Evolutionary conservation across 2,888 invertebrate genomes (phyloP).

Genomic region (Harmothoe impar): DNA sequence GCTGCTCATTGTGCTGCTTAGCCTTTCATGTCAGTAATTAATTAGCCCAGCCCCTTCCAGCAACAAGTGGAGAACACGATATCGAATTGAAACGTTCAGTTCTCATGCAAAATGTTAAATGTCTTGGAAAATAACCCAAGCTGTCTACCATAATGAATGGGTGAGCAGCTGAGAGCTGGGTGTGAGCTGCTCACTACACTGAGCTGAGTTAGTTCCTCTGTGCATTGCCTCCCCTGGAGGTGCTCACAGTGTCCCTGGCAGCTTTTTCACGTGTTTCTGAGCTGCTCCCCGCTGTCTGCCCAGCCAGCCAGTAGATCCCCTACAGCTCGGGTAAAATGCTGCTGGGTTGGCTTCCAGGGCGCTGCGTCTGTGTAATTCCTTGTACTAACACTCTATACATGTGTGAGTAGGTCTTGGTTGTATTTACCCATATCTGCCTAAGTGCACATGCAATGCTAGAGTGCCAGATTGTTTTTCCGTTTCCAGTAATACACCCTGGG

Average conservation of each 20-base stretch:
- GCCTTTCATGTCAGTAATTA: not conserved
- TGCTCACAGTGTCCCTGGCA: not conserved
- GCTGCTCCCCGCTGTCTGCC: not conserved
- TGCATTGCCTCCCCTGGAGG: not conserved
- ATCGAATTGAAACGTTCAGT: too few relatives aligned
- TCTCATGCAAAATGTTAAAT: too few relatives aligned
- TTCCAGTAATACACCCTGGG: too few relatives aligned
- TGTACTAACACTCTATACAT: conserved; percentile 1
- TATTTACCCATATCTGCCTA: too few relatives aligned
- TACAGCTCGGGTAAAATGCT: not conserved
- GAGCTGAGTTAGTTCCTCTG: not conserved
- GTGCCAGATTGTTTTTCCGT: too few relatives aligned
- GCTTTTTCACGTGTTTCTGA: not conserved
- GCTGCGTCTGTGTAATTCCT: not conserved
- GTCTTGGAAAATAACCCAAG: too few relatives aligned
- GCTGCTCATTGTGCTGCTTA: not conserved
- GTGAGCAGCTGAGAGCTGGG: not conserved
- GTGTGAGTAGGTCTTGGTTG: not conserved
- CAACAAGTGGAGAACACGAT: too few relatives aligned
- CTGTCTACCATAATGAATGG: too few relatives aligned
- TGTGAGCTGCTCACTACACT: not conserved
- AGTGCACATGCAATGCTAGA: too few relatives aligned
- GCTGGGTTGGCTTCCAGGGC: not conserved
- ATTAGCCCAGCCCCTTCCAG: too few relatives aligned
- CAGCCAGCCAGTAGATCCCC: not conserved